Evolutionary conservation across 2,888 invertebrate species (phyloP).

Genomic region (Bimastos eiseni): DNA sequence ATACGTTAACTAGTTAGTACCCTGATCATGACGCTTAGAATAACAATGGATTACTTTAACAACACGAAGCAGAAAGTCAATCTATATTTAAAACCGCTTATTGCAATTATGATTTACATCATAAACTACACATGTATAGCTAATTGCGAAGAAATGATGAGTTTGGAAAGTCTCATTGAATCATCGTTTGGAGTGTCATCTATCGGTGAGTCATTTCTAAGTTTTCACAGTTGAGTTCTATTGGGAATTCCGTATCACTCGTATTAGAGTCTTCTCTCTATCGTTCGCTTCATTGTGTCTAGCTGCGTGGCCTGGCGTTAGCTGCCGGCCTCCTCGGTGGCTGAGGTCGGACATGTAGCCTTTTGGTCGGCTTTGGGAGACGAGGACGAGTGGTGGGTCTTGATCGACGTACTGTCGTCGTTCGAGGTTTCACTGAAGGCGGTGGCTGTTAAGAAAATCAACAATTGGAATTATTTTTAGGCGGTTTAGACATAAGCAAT

Average conservation of each 20-base stretch:
- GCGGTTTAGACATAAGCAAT: neutral
- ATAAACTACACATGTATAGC: neutral
- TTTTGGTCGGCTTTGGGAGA: neutral
- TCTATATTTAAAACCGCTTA: neutral
- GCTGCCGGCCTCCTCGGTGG: neutral
- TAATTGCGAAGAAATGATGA: neutral
- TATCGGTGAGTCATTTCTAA: neutral
- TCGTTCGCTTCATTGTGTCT: neutral
- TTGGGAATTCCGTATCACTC: neutral
- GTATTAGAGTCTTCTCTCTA: neutral
- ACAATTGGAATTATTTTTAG: neutral
- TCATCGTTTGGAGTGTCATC: neutral
- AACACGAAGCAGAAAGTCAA: neutral
- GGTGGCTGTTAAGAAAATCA: neutral
- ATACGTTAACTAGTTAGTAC: slow-evolving; percentile 6
- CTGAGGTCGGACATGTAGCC: neutral
- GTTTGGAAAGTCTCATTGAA: neutral
- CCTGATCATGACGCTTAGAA: slow-evolving; percentile 4
- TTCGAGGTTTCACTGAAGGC: neutral
- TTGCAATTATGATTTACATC: slow-evolving; percentile 18
- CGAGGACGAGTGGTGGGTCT: neutral
- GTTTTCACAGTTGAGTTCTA: neutral
- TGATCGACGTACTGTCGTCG: neutral
- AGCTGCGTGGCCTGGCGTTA: neutral
- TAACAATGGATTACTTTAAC: neutral